Percentiles rank a stretch among this genome's conserved stretches.
These are phyloP conservation scores for Archivesica marissinica DNA, from an alignment of 1,140 invertebrate genomes.

Conservation along the genomic window DNA sequence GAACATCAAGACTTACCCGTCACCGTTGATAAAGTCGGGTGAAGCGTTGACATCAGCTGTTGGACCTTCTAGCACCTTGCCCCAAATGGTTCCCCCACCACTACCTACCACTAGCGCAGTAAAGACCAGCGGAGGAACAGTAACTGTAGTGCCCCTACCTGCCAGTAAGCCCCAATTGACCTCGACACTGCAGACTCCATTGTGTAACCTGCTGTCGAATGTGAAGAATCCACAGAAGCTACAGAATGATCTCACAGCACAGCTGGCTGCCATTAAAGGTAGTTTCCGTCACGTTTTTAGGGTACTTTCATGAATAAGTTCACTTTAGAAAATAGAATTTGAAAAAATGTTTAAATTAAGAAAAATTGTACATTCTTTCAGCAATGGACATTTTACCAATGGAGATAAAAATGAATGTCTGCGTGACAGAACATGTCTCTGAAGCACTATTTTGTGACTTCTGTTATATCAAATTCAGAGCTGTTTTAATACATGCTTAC, in stretches of 20 bases:
- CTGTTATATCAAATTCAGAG: too few relatives aligned
- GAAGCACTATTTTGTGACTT: too few relatives aligned
- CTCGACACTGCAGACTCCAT: conserved; percentile 27
- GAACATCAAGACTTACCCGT: neutral
- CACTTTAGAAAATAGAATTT: neutral
- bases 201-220: conserved; percentile 42
- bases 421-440: too few relatives aligned
- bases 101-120: neutral
- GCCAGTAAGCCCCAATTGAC: neutral
- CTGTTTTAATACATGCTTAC: too few relatives aligned
- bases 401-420: too few relatives aligned
- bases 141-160: neutral
- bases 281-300: too few relatives aligned
- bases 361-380: neutral
- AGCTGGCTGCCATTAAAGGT: conserved; percentile 60
- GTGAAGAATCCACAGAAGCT: conserved; percentile 47
- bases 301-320: too few relatives aligned
- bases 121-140: neutral
- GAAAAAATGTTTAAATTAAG: neutral
- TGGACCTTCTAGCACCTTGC: neutral
- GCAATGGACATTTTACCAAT: too few relatives aligned
- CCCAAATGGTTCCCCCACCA: conserved; percentile 27
- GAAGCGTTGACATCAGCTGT: neutral
- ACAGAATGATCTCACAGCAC: conserved; percentile 59
- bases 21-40: neutral